Conservation (phyloP, 2,888 invertebrate genomes). For the Polydrusus pterygomalis region DNA sequence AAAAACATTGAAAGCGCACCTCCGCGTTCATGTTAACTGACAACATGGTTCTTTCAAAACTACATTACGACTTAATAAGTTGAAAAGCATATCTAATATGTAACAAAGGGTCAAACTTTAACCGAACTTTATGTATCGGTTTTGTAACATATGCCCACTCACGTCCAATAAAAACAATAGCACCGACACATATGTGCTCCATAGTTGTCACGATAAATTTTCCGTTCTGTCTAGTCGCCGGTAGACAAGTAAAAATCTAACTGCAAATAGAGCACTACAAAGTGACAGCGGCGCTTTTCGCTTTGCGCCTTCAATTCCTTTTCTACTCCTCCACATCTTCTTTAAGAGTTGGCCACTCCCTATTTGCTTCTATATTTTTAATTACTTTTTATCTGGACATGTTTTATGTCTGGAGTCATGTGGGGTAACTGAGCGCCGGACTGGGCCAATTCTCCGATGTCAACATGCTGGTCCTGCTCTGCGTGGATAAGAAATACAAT, state of each 20-base stretch:
- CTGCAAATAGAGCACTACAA: slow-evolving; percentile 43
- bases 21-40: slow-evolving; percentile 40
- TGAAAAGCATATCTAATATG: slow-evolving; percentile 47
- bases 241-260: slow-evolving; percentile 34
- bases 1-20: slow-evolving; percentile 33
- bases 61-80: slow-evolving; percentile 46
- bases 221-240: slow-evolving; percentile 40
- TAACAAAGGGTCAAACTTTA: slow-evolving; percentile 42
- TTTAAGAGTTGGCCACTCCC: slow-evolving; percentile 38
- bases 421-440: too few species aligned
- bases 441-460: too few species aligned
- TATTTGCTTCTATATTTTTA: slow-evolving; percentile 32
- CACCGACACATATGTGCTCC: slow-evolving; percentile 44
- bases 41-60: slow-evolving; percentile 31
- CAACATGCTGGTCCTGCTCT: too few species aligned
- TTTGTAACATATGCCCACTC: slow-evolving; percentile 45
- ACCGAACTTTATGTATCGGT: slow-evolving; percentile 47
- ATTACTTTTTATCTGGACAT: slow-evolving; percentile 7
- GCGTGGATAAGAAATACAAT: too few species aligned
- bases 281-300: slow-evolving; percentile 44
- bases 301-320: slow-evolving; percentile 39
- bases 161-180: slow-evolving; percentile 47
- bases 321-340: slow-evolving; percentile 49
- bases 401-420: neutral
- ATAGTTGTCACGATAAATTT: slow-evolving; percentile 48